Evolutionary conservation across 2,888 invertebrate species (phyloP), one percentile per base, ranked within the genome.

Genomic region (Rhagonycha fulva): DNA sequence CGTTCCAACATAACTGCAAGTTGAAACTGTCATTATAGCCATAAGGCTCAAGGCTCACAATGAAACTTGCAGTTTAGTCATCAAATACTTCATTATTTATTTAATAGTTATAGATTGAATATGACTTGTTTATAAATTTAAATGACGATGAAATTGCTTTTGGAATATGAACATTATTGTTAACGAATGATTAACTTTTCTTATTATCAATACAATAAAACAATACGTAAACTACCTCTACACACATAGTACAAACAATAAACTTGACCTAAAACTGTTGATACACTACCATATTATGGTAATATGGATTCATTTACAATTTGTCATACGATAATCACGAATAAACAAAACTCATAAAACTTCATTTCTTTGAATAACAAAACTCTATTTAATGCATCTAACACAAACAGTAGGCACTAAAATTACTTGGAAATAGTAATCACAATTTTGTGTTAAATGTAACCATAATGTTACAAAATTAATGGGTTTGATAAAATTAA

Each of bases 81-180:
- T 72, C 72, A 72, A 72, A 72, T 72, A 68, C 61, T 72, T 72
- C 72, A 72, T 47, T 47, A 72, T 47, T 47, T 47, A 47, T 47
- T 47, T 47, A 47, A 47, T 47, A 47, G 61, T 68, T 72, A 67
- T 72, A 26, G 72, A 72, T 72, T 68, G 72, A 68, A 61, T 72
- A 72, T 47, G 47, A 66, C 61, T 62, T 72, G 72, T 72, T 72
- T 72, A 72, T 72, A 62, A 19, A 68, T 72, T 72, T 60, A 72
- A 72, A 72, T 68, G 62, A 72, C 68, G 72, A 68, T 72, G 72
- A 72, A 72, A 72, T 72, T 72, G 30, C 72, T 30, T 72, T 72
- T 72, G 72, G 30, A 68, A 72, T 68, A 14, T 68, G 72, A 72
- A 68, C 61, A 66, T 72, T 72, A 72, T 72, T 68, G 72, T 67